Evolutionary conservation across 2,113 vertebrate species (phyloP).

Genomic region (Sinocyclocheilus anshuiensis): DNA sequence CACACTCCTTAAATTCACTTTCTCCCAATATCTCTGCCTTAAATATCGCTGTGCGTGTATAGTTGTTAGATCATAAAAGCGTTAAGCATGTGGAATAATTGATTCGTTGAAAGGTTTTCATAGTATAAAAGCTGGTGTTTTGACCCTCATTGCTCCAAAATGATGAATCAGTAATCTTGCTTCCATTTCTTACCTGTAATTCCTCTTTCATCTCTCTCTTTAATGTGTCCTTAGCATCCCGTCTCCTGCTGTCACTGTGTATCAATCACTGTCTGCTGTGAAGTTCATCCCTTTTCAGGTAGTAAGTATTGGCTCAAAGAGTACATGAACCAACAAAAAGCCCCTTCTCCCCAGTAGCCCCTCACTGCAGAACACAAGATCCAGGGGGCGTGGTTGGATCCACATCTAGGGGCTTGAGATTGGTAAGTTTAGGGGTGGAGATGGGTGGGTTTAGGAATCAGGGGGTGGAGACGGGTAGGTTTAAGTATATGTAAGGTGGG

Average conservation of each 20-base stretch:
- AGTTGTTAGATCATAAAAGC: conserved; percentile 61
- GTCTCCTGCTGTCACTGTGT: conserved; percentile 19
- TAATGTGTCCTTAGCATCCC: neutral
- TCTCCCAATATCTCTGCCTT: conserved; percentile 14
- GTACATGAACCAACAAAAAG: conserved; percentile 6
- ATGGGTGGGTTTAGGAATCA: too few relatives aligned
- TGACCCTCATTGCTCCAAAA: conserved; percentile 54
- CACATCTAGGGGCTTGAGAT: too few relatives aligned
- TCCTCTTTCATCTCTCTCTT: neutral
- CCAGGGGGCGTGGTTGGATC: too few relatives aligned
- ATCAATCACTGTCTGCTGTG: neutral
- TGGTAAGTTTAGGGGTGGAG: too few relatives aligned
- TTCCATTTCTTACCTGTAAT: conserved; percentile 16
- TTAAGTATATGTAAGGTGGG: too few relatives aligned
- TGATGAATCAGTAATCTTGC: conserved; percentile 13
- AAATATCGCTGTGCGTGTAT: conserved; percentile 22
- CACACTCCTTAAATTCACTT: conserved; percentile 6
- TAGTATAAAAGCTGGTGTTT: conserved; percentile 61
- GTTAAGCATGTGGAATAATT: conserved; percentile 60
- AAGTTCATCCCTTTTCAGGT: conserved; percentile 17
- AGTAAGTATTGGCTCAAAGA: conserved; percentile 4
- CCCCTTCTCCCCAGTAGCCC: neutral
- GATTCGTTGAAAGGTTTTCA: conserved; percentile 31
- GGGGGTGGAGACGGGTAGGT: too few relatives aligned
- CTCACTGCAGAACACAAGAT: too few relatives aligned